Percentiles rank a stretch among this genome's conserved stretches.
These are phyloP conservation scores for Tetranychus piercei DNA, from an alignment of 2,888 invertebrate genomes.

Conservation along the genomic window DNA sequence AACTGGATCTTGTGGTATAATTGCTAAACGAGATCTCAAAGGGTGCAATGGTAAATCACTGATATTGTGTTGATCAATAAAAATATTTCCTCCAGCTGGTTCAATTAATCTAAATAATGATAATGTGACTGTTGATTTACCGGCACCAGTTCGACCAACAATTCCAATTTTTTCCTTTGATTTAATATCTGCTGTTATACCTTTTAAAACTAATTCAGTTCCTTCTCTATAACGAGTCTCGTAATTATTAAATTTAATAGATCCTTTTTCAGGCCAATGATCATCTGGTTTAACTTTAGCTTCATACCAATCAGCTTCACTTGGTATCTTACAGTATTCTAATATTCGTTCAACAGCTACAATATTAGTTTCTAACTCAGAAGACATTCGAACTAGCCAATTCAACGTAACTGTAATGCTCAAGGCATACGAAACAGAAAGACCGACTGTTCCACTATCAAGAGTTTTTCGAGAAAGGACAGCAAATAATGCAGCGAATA, in stretches of 20 bases:
- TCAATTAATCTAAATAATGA: slow-evolving; percentile 19
- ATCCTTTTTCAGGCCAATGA: slow-evolving; percentile 63
- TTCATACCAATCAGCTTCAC: slow-evolving; percentile 30
- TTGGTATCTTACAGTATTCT: slow-evolving; percentile 36
- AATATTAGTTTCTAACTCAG: slow-evolving; percentile 41
- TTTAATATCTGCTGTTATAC: slow-evolving; percentile 13
- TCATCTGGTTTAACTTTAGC: slow-evolving; percentile 39
- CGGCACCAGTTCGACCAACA: slow-evolving; percentile 13
- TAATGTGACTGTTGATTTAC: slow-evolving; percentile 43
- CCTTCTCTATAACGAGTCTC: slow-evolving; percentile 69
- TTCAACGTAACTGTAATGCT: slow-evolving; percentile 42
- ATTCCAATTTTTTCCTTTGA: slow-evolving; percentile 24
- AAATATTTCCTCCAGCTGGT: slow-evolving; percentile 14
- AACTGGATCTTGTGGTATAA: slow-evolving; percentile 61
- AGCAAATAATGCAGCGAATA: slow-evolving; percentile 81
- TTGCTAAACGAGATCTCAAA: slow-evolving; percentile 31
- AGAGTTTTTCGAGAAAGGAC: slow-evolving; percentile 54
- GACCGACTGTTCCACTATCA: slow-evolving; percentile 47
- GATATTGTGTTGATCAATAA: slow-evolving; percentile 18
- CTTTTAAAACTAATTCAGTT: slow-evolving; percentile 35
- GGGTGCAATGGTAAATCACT: slow-evolving; percentile 32
- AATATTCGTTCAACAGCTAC: slow-evolving; percentile 40
- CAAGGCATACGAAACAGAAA: slow-evolving; percentile 39
- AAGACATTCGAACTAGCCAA: slow-evolving; percentile 40
- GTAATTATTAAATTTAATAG: slow-evolving; percentile 58